A percentile compares a stretch with the other conserved stretches of the same genome.
Conservation (phyloP, 2,113 vertebrate genomes). For the Protobothrops mucrosquamatus region DNA sequence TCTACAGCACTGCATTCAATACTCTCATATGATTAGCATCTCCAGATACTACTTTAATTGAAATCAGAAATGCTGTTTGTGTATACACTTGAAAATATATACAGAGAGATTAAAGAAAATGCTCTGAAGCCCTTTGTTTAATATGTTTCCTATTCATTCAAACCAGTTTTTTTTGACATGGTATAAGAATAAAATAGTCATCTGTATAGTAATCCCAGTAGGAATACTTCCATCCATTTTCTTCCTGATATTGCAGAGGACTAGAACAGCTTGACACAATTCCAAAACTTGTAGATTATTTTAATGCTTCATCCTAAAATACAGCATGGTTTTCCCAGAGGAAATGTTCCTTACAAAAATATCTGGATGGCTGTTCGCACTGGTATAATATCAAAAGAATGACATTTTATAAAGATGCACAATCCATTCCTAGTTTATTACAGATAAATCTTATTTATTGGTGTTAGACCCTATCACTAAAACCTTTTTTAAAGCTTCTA, state of each 20-base stretch:
- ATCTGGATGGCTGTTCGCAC: neutral
- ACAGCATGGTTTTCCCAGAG: neutral
- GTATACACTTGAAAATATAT: neutral
- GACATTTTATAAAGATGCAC: neutral
- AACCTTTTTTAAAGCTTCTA: neutral
- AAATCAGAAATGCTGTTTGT: neutral
- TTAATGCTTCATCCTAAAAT: neutral
- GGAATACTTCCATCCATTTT: neutral
- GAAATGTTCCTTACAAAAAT: neutral
- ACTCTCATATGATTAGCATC: neutral
- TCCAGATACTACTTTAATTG: neutral
- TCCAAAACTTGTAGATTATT: neutral
- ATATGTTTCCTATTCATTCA: neutral
- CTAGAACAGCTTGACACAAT: neutral
- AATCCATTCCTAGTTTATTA: neutral
- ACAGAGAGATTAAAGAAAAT: neutral
- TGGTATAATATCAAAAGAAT: neutral
- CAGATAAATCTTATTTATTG: neutral
- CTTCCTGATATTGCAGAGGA: neutral
- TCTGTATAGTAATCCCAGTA: neutral
- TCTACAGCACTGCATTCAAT: neutral
- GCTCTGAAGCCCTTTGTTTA: neutral
- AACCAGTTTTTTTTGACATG: neutral
- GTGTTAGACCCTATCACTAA: no score
- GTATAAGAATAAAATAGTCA: neutral